Evolutionary conservation across 92 coral and sea anemone genomes (phyloP).

Genomic region (Epizoanthus stellaris): DNA sequence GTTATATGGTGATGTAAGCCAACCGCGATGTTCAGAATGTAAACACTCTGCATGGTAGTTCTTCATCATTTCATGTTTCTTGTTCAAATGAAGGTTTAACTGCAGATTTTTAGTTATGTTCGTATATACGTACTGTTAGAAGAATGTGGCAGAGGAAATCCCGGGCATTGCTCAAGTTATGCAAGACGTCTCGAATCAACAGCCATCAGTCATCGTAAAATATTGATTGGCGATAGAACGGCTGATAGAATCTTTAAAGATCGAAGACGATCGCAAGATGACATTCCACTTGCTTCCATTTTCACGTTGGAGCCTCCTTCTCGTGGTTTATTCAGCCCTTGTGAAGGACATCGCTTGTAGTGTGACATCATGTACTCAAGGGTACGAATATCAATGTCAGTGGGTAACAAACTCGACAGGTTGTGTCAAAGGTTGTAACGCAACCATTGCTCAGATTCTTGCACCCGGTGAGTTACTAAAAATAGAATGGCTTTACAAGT

Average conservation of each 20-base stretch:
- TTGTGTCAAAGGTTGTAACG: slow-evolving; percentile 26
- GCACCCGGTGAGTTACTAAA: slow-evolving; percentile 20
- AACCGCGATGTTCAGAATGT: neutral
- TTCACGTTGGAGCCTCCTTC: neutral
- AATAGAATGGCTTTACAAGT: neutral
- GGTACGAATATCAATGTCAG: slow-evolving; percentile 34
- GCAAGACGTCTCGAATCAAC: neutral
- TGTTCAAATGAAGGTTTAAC: neutral
- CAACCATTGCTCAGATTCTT: slow-evolving; percentile 24
- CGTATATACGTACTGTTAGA: neutral
- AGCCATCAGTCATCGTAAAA: neutral
- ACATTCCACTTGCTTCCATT: neutral
- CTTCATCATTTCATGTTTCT: no score
- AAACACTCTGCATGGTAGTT: neutral
- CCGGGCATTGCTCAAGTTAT: neutral
- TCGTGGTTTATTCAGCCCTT: neutral
- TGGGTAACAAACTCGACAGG: slow-evolving; percentile 41
- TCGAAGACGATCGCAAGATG: neutral
- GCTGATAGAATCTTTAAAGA: neutral
- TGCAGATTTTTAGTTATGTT: neutral
- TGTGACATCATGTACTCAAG: slow-evolving; percentile 22
- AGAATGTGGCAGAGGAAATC: neutral
- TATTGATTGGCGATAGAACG: neutral
- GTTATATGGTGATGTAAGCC: slow-evolving; percentile 16
- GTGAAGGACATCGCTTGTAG: neutral